Evolutionary conservation across 2,888 invertebrate genomes (phyloP).

Genomic region (Leptopilina myrica): DNA sequence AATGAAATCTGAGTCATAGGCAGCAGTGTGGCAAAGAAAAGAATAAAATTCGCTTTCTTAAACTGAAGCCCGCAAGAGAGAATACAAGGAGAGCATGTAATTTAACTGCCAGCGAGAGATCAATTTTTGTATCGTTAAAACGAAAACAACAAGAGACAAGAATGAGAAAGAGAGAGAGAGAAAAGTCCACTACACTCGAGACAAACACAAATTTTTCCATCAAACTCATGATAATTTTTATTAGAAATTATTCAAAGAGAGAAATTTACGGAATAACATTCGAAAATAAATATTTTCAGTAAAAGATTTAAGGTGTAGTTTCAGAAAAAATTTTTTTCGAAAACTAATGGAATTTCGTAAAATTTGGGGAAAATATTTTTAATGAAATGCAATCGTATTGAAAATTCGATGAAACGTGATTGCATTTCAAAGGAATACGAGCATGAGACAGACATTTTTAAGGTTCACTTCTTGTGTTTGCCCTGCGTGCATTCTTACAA

Average conservation of each 20-base stretch:
- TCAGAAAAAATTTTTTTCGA: neutral
- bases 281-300: neutral
- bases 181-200: neutral
- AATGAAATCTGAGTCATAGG: constrained; percentile 33
- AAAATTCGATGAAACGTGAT: constrained; percentile 4
- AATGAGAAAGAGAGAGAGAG: too few species aligned
- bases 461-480: neutral
- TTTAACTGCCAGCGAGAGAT: constrained; percentile 26
- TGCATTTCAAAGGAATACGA: neutral
- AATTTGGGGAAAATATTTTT: neutral
- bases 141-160: neutral
- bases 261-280: too few species aligned
- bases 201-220: constrained; percentile 12
- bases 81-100: constrained; percentile 39
- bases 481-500: constrained; percentile 38
- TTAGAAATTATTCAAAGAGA: too few species aligned
- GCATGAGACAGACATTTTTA: constrained; percentile 9
- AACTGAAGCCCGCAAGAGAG: constrained; percentile 10
- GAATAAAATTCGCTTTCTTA: constrained; percentile 32
- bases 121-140: constrained; percentile 34
- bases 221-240: neutral
- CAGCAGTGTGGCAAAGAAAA: constrained; percentile 18
- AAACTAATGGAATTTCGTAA: neutral
- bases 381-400: constrained; percentile 7
- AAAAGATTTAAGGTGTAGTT: too few species aligned